These are phyloP conservation scores for Caenorhabditis sp. DNA, from an alignment of 2,888 invertebrate genomes.

Conservation along the genomic window DNA sequence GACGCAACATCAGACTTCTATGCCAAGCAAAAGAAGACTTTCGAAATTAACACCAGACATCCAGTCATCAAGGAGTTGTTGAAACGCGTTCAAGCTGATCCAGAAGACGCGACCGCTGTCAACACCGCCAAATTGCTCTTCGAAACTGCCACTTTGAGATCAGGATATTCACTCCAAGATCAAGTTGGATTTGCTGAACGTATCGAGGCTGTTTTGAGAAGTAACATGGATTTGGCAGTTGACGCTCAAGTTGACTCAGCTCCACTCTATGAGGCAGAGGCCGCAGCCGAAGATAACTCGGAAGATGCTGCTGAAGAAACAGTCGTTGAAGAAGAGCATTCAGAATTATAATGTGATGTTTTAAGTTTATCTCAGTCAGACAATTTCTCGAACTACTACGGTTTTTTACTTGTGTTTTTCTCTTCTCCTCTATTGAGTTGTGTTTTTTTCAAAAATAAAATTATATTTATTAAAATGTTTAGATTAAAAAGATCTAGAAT, in stretches of 20 bases:
- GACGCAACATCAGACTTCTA: conserved; percentile 83
- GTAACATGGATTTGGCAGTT: conserved; percentile 72
- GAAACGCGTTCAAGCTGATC: conserved; percentile 81
- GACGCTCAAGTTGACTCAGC: conserved; percentile 67
- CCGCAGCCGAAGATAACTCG: conserved; percentile 76
- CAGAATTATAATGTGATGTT: conserved; percentile 56
- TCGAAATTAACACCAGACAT: conserved; percentile 97
- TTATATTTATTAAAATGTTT: not conserved
- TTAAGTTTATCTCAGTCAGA: not conserved
- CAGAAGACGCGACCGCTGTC: conserved; percentile 81
- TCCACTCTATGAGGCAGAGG: conserved; percentile 75
- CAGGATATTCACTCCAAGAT: conserved; percentile 90
- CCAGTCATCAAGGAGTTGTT: conserved; percentile 91
- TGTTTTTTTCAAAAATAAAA: not conserved
- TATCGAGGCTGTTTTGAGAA: conserved; percentile 86
- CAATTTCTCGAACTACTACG: conserved; percentile 8
- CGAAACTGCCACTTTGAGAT: conserved; percentile 88
- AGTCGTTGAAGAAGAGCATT: conserved; percentile 68
- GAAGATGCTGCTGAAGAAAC: conserved; percentile 53
- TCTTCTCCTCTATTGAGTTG: not conserved
- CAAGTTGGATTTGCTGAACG: conserved; percentile 82
- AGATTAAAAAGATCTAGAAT: too few relatives aligned
- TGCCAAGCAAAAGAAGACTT: conserved; percentile 90
- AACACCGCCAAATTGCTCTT: conserved; percentile 88
- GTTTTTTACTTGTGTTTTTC: conserved; percentile 9